Base-by-base conservation (phyloP, 2,888 invertebrate species). In the Andrena trimmerana region DNA sequence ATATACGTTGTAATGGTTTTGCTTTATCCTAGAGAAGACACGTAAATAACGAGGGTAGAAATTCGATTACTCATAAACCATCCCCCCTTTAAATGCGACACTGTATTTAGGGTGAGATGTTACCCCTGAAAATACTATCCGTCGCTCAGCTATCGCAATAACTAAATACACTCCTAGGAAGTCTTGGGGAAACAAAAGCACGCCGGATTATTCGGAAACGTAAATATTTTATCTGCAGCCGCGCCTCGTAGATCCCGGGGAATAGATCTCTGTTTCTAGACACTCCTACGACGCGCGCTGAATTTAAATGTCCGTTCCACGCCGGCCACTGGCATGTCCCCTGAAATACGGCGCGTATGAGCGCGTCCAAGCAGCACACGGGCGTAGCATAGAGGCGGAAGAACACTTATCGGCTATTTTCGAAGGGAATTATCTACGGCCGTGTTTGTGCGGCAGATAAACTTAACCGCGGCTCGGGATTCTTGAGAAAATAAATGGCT, bases 401-500 rank as follows among this genome's bases (percentile, higher is more conserved):
- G 29, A 1, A 48, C 29, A 7, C 24, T 68, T 67, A 70, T 77
- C 72, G 78, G 69, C 52, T 77, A 77, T 73, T 70, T 78, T 57
- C 50, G 60, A 85, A 82, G 33, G 57, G 81, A 71, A 86, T 83
- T 77, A 85, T 81, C 75, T 62, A 27, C 13, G 29, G 29, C 1
- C 54, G 52, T 73, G 81, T 79, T 81, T 74, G 57, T 29, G 42
- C 36, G 8, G 13, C 13, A 78, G 86, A 88, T 85, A 83, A 85
- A 66, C 69, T 33, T 48, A 27, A 50, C n/a, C 59, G 59, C 52
- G 59, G 76, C 33, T 50, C 60, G 48, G 66, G 83, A 74, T 66
- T 57, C 68, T 79, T 85, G 72, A 60, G 81, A 87, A 87, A 87
- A 81, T 79, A 86, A 82, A 81, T 73, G 69, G 4, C 42, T 20